phyloP scores from a whole-genome alignment of 53 echinoderm and acorn worm genomes.

The Crossaster papposus region DNA sequence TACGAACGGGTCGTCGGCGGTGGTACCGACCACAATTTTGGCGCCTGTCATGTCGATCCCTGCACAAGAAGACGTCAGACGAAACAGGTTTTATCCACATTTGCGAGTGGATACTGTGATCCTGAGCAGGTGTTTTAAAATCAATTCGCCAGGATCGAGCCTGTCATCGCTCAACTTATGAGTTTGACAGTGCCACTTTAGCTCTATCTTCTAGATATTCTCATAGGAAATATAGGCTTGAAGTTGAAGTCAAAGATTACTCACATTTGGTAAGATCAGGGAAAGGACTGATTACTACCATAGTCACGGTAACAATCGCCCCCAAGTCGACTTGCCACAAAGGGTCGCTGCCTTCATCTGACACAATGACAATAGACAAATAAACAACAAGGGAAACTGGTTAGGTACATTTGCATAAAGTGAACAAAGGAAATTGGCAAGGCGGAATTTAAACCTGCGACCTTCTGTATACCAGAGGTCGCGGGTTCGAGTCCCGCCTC shows the following conservation, averaged over 20 bases:
- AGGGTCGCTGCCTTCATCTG: background rate
- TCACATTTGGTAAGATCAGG: background rate
- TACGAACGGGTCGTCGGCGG: background rate
- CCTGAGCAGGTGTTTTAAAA: background rate
- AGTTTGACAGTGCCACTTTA: background rate
- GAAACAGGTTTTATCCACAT: background rate
- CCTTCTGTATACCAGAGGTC: too few species aligned
- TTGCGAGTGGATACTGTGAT: background rate
- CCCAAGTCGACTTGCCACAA: slow-evolving; percentile 32
- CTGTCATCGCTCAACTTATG: background rate
- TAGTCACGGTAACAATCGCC: background rate
- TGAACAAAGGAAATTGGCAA: too few species aligned
- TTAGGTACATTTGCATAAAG: too few species aligned
- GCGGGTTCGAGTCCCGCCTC: too few species aligned
- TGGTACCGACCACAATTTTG: background rate
- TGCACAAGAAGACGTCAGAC: background rate
- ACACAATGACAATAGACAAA: background rate
- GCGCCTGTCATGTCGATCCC: slow-evolving; percentile 13
- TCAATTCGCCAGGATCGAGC: background rate
- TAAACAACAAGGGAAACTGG: too few species aligned
- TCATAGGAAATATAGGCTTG: background rate
- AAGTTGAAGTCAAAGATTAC: background rate
- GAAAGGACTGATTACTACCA: slow-evolving; percentile 28
- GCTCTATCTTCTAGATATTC: background rate
- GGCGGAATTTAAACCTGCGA: too few species aligned